These are phyloP conservation scores for Cyclura pinguis DNA, from an alignment of 2,797 vertebrate species.

Conservation along the genomic window DNA sequence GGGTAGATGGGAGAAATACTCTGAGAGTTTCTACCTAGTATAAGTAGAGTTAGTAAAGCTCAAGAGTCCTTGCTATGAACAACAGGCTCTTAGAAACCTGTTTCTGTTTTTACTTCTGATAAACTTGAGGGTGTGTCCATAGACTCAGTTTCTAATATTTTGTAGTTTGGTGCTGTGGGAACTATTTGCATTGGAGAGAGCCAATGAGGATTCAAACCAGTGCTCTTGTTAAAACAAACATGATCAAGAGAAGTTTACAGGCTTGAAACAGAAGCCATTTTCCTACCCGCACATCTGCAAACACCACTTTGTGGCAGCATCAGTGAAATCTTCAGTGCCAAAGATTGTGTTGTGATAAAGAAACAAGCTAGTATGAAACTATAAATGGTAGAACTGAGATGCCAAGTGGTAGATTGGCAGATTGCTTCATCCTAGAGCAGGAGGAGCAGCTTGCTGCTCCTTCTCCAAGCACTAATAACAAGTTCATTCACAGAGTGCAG, in stretches of 20 bases:
- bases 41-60: too few relatives aligned
- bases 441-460: too few relatives aligned
- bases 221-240: background rate
- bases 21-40: background rate
- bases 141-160: background rate
- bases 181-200: background rate
- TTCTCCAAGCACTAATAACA: background rate
- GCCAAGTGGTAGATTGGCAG: too few relatives aligned
- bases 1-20: background rate
- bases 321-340: background rate
- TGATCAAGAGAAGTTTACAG: background rate
- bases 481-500: background rate
- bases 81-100: background rate
- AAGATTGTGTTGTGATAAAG: background rate
- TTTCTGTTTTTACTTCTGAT: background rate
- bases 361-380: background rate
- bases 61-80: background rate
- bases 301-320: background rate
- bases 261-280: background rate
- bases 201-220: background rate
- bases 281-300: background rate
- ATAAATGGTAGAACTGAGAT: background rate
- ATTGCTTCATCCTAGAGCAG: background rate
- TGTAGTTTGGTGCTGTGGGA: background rate
- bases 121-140: background rate